Base-by-base conservation (phyloP, 2,113 vertebrate genomes). In the Piprites chloris region DNA sequence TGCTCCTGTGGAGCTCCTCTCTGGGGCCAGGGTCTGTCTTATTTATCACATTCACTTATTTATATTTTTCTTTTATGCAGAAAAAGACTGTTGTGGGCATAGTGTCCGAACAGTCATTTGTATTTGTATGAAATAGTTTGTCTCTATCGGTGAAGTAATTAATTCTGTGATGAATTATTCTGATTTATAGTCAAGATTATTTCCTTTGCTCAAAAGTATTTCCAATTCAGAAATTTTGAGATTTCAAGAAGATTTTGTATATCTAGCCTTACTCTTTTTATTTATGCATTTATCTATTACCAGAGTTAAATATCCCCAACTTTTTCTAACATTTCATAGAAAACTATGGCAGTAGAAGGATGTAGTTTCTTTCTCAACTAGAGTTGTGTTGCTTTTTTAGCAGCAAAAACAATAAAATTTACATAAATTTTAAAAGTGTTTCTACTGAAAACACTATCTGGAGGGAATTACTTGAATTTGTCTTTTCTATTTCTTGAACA, bases 21-120 rank as follows among this genome's bases (percentile, higher is more conserved):
- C n/a, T 69, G 50, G 18, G 37, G 12, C 58, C 72, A 37, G 62
- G 19, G 4, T 55, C 67, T 56, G 32, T 58, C 46, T 47, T n/a
- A 27, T 4, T 88, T 35, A 33, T n/a, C 55, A 33, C 22, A 52
- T 46, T 83, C 5, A 19, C 11, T 77, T 73, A 14, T 73, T 84
- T 37, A 19, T 46, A 2, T 44, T 85, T 10, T 27, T 78, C 33
- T 80, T 65, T 33, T 56, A 27, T 42, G 85, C 68, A 50, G 80
- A 50, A 74, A 44, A 66, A 16, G 26, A 16, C 49, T 52, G 13
- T 66, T 68, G 14, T 0, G 0, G 24, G 19, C 0, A 0, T n/a
- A 50, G 32, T 53, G 27, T 95, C 46, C 0, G 0, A 91, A n/a
- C 27, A 35, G 35, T 35, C 16, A 5, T 58, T 87, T 80, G 11